Evolutionary conservation across 2,797 vertebrate genomes (phyloP), one percentile per base, ranked within the genome.

Genomic region (Gobio occitaniae): DNA sequence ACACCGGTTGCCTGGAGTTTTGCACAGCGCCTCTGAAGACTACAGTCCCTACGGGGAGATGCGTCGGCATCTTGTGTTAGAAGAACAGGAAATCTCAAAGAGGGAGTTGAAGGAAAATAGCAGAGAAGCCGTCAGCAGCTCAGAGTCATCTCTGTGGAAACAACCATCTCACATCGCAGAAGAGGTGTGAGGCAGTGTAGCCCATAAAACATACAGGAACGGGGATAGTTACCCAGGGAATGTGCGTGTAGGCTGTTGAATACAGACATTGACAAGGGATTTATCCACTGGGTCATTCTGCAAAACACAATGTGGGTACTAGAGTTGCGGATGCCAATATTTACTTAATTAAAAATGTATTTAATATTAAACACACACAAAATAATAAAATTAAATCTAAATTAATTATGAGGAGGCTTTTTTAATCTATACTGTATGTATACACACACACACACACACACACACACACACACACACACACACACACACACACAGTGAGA

Each of bases 11-110:
- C 50, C 36, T 69, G 38, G 82, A 78, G 82, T 84, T 66, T 84
- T 77, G 36, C 72, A 41, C 32, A 54, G 72, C 11, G 2, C 36
- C 82, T 69, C 82, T 69, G 36, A 84, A 47, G 74, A 69, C 61
- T 44, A 48, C 10, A 9, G 13, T 48, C 38, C 65, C 75, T 21
- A 19, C 25, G 9, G 65, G 74, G 25, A 84, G 25, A 50, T 32
- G 25, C 65, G 8, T 59, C 17, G 52, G 38, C 38, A 61, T 84
- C 63, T 77, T 21, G 36, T 44, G 41, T 47, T 70, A 61, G 38
- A 68, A 54, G 47, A 84, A 70, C 65, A 38, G 82, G 50, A 84
- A 77, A 84, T 54, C 63, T 84, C 72, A 69, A 77, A 84, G 63
- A 77, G 25, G n/a, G 25, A 76, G 48, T 77, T 83, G 19, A 83